Conservation (phyloP, 2,113 vertebrate genomes). For the Willisornis vidua region DNA sequence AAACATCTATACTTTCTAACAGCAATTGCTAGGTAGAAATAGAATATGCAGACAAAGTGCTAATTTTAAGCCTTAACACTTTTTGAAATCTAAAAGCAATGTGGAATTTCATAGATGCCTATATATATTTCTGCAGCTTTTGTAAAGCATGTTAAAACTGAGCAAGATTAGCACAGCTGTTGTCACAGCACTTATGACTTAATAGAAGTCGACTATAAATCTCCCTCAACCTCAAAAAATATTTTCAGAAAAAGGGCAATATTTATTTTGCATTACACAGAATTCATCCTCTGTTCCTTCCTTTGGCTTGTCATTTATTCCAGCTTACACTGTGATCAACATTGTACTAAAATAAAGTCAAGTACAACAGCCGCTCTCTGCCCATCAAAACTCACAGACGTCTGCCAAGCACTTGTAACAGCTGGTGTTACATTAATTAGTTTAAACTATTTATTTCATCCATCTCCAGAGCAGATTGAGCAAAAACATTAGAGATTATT, state of each 20-base stretch:
- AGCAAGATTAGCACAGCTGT: constrained; percentile 39
- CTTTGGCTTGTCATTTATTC: constrained; percentile 93
- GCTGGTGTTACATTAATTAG: constrained; percentile 99
- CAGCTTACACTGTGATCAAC: constrained; percentile 95
- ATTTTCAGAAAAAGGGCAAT: constrained; percentile 61
- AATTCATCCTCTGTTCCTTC: constrained; percentile 77
- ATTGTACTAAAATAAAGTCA: constrained; percentile 97
- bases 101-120: neutral
- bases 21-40: constrained; percentile 14
- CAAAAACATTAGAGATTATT: constrained; percentile 99
- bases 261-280: constrained; percentile 72
- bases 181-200: constrained; percentile 47
- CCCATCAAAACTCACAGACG: constrained; percentile 99
- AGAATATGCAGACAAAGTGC: neutral
- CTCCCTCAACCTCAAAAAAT: constrained; percentile 30
- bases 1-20: neutral
- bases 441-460: constrained; percentile 99
- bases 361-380: constrained; percentile 88
- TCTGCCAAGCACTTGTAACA: constrained; percentile 99
- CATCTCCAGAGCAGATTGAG: constrained; percentile 99
- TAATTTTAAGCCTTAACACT: neutral
- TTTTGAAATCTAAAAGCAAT: constrained; percentile 54
- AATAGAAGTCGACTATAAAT: constrained; percentile 41
- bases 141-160: neutral
- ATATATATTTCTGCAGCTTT: constrained; percentile 15